Conservation (phyloP, 2,888 invertebrate genomes). For the Lomographa bimaculata region DNA sequence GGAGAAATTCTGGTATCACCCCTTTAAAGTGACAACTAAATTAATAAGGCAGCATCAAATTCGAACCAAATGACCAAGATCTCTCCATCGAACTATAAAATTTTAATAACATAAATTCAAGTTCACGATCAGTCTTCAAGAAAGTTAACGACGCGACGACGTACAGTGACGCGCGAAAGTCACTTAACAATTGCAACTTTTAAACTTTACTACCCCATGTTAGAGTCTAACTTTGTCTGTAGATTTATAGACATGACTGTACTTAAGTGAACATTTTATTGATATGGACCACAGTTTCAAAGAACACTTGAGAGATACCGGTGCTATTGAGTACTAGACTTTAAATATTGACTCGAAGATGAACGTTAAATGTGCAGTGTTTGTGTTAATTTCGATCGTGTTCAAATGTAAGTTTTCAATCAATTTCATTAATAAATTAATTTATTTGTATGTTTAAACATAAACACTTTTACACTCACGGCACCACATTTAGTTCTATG, state of each 20-base stretch:
- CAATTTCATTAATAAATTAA: no score
- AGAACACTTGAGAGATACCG: slow-evolving; percentile 17
- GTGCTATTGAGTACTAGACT: slow-evolving; percentile 9
- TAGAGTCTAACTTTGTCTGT: slow-evolving; percentile 19
- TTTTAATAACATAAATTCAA: slow-evolving; percentile 23
- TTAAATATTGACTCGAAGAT: slow-evolving; percentile 6
- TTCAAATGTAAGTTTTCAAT: slow-evolving; percentile 14
- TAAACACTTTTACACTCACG: no score
- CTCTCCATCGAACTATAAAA: slow-evolving; percentile 27
- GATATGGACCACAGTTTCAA: slow-evolving; percentile 21
- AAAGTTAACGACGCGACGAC: slow-evolving; percentile 18
- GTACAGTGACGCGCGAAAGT: slow-evolving; percentile 18
- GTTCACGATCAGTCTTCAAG: slow-evolving; percentile 37
- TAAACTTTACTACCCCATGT: slow-evolving; percentile 18
- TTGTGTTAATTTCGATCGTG: slow-evolving; percentile 5
- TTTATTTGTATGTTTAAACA: no score
- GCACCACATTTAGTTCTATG: no score
- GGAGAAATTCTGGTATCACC: no score
- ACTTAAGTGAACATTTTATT: slow-evolving; percentile 23
- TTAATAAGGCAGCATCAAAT: no score
- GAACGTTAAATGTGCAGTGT: slow-evolving; percentile 12
- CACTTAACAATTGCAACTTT: slow-evolving; percentile 20
- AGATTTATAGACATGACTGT: slow-evolving; percentile 14
- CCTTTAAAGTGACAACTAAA: no score
- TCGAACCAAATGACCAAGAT: slow-evolving; percentile 42